Evolutionary conservation across 2,888 invertebrate species (phyloP), one percentile per base, ranked within the genome.

Genomic region (Coelopa pilipes): DNA sequence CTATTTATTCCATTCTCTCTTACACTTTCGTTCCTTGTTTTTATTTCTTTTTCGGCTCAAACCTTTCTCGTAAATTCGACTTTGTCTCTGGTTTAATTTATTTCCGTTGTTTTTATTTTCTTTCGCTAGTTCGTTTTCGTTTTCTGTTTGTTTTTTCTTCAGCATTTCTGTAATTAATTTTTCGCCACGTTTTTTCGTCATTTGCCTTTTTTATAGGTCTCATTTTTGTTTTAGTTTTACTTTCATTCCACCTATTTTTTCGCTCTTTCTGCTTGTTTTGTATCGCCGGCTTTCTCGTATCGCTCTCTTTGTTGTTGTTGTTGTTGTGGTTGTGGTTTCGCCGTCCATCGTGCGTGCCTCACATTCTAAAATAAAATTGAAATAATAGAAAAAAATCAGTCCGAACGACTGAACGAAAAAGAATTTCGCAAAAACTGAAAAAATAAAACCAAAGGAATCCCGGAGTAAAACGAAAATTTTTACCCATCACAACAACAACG

Each of bases 281-380:
- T 34, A 34, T 34, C 2, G 34, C 2, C 2, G 34, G 7, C 34
- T 34, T 34, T 34, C 7, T 34, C 7, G 4, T 34, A 4, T 34
- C 7, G 34, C 7, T 34, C 34, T 7, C 7, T 34, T 34, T 34
- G 34, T 34, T 4, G 34, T 34, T 34, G 34, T 34, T 34, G 34
- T 34, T 34, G 34, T 34, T 34, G 4, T 34, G 34, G 34, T 34
- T 2, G 7, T 7, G 2, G 4, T 34, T 2, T 34, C 7, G 34
- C 34, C 34, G 34, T 34, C 34, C 34, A 34, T 34, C 21, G 19
- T 57, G 19, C 57, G 57, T 57, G 57, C 17, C 57, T 57, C 17
- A 57, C 57, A 57, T 57, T 57, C 21, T 57, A 57, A 57, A 57
- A 15, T 13, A 11, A 63, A 63, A 11, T 53, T 12, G n/a, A 34